Conservation (phyloP, 2,888 invertebrate genomes). For the Xestia sexstrigata region DNA sequence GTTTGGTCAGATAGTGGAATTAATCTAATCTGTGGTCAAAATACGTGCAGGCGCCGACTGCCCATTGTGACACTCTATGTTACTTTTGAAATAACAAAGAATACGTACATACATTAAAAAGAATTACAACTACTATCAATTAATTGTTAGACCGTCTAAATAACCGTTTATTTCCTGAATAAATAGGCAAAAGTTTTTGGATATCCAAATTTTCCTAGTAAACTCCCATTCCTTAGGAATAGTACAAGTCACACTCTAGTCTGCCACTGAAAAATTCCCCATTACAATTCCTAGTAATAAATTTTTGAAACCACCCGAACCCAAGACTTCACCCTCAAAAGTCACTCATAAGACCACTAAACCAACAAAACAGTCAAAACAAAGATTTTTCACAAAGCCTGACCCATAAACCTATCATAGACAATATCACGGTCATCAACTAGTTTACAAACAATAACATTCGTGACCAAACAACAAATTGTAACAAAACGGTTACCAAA, state of each 20-base stretch:
- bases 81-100: not conserved
- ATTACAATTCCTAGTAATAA: no score
- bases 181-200: not conserved
- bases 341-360: no score
- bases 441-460: slow-evolving; percentile 19
- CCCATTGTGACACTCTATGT: not conserved
- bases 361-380: not conserved
- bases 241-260: no score
- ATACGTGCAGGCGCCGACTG: slow-evolving; percentile 11
- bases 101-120: not conserved
- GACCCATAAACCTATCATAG: slow-evolving; percentile 4
- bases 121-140: not conserved
- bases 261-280: not conserved
- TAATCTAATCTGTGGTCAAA: slow-evolving; percentile 37
- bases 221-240: no score
- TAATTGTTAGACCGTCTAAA: no score
- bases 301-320: no score
- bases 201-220: not conserved
- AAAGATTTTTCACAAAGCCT: slow-evolving; percentile 6
- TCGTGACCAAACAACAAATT: slow-evolving; percentile 28
- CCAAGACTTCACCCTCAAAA: not conserved
- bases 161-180: not conserved
- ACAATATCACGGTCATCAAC: slow-evolving; percentile 32
- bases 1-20: slow-evolving; percentile 12
- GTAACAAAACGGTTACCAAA: slow-evolving; percentile 25